A percentile compares a stretch with the other conserved stretches of the same genome.
Evolutionary conservation across 2,888 invertebrate genomes (phyloP).

Genomic region (Aproaerema taeniolella): DNA sequence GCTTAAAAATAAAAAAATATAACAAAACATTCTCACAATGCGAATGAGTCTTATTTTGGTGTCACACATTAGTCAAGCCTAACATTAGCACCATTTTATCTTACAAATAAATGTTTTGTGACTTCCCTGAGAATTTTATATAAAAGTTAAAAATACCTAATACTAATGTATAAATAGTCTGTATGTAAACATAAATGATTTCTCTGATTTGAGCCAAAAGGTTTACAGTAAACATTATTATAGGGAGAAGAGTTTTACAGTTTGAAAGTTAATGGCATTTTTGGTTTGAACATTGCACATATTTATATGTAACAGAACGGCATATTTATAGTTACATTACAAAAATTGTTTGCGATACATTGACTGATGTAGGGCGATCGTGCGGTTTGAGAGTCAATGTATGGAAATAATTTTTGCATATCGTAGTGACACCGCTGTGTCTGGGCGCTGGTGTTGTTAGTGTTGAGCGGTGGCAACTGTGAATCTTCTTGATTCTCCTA

Average conservation of each 20-base stretch:
- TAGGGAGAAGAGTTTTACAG: conserved; percentile 57
- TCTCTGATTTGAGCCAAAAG: conserved; percentile 73
- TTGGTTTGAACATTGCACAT: conserved; percentile 77
- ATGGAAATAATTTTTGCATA: conserved; percentile 59
- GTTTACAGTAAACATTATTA: conserved; percentile 44
- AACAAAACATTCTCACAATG: conserved; percentile 70
- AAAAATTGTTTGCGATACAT: conserved; percentile 60
- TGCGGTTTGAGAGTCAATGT: conserved; percentile 44
- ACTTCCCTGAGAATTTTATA: conserved; percentile 74
- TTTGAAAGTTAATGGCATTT: conserved; percentile 70
- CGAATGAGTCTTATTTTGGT: conserved; percentile 74
- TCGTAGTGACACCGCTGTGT: conserved; percentile 36
- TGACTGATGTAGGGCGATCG: conserved; percentile 55
- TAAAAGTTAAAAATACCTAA: conserved; percentile 76
- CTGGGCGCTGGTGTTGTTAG: conserved; percentile 35
- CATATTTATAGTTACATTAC: conserved; percentile 47
- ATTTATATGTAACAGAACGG: conserved; percentile 63
- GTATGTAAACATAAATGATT: conserved; percentile 60
- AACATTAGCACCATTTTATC: conserved; percentile 74
- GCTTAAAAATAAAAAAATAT: conserved; percentile 74
- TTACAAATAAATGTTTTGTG: conserved; percentile 74
- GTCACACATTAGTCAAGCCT: conserved; percentile 75
- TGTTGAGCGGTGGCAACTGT: conserved; percentile 32
- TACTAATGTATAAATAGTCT: conserved; percentile 72
- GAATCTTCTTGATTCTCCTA: conserved; percentile 27